Conservation (phyloP, 2,113 vertebrate genomes). For the Eublepharis macularius region DNA sequence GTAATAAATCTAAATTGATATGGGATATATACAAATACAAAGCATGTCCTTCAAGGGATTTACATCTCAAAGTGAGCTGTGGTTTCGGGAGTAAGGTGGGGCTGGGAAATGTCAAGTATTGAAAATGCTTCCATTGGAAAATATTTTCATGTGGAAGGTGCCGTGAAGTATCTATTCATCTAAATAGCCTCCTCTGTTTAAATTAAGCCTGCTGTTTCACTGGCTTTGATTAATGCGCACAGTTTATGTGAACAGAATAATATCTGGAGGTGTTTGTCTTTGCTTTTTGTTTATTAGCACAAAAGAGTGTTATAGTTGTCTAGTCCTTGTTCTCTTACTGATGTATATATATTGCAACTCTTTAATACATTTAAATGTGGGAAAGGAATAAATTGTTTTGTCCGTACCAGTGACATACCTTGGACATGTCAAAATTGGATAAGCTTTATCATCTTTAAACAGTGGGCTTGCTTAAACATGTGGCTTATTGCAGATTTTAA, state of each 20-base stretch:
- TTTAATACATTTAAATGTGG: slow-evolving; percentile 8
- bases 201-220: slow-evolving; percentile 37
- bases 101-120: slow-evolving; percentile 18
- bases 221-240: slow-evolving; percentile 55
- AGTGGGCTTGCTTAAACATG: slow-evolving; percentile 13
- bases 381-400: slow-evolving; percentile 11
- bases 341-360: slow-evolving; percentile 19
- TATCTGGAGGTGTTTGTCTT: slow-evolving; percentile 46
- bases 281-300: slow-evolving; percentile 41
- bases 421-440: slow-evolving; percentile 27
- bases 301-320: not conserved
- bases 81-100: slow-evolving; percentile 32
- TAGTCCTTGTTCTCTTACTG: slow-evolving; percentile 35
- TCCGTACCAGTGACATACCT: not conserved
- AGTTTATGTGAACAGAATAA: slow-evolving; percentile 46
- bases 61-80: slow-evolving; percentile 11
- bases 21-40: slow-evolving; percentile 19
- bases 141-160: slow-evolving; percentile 17
- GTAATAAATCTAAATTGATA: not conserved
- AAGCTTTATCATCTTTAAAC: slow-evolving; percentile 16
- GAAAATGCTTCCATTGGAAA: slow-evolving; percentile 51
- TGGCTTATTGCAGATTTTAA: slow-evolving; percentile 30
- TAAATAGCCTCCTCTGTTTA: slow-evolving; percentile 36
- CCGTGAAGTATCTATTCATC: slow-evolving; percentile 30
- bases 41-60: slow-evolving; percentile 40